Evolutionary conservation across 2,113 vertebrate species (phyloP).

Genomic region (Otis tarda): DNA sequence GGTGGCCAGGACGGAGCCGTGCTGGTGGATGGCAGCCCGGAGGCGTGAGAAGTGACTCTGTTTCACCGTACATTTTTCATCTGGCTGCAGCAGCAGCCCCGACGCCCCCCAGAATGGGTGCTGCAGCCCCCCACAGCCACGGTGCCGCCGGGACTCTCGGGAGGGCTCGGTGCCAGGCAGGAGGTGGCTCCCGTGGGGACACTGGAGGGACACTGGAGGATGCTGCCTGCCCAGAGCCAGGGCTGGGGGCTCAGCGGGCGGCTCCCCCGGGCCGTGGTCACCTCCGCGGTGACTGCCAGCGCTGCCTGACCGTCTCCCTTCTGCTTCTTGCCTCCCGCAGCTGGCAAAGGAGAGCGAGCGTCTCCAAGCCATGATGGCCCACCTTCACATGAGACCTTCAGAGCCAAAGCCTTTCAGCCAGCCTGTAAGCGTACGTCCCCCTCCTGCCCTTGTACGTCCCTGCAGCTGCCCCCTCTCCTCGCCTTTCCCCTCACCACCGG

Average conservation of each 20-base stretch:
- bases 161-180: not conserved
- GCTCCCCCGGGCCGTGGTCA: not conserved
- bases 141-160: fast-evolving
- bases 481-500: fast-evolving
- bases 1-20: not conserved
- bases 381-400: conserved; percentile 98
- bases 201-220: not conserved
- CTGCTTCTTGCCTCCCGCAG: conserved; percentile 66
- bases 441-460: not conserved
- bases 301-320: not conserved
- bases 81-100: not conserved
- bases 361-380: conserved; percentile 98
- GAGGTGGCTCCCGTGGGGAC: not conserved
- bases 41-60: not conserved
- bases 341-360: conserved; percentile 97
- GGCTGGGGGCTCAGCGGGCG: fast-evolving
- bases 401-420: conserved; percentile 99
- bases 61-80: not conserved
- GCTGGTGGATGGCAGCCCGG: not conserved
- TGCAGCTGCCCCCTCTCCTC: not conserved
- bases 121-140: not conserved
- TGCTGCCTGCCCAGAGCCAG: not conserved
- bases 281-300: not conserved
- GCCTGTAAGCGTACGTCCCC: conserved; percentile 81
- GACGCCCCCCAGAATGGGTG: not conserved